A percentile compares a stretch with the other conserved stretches of the same genome.
These are phyloP conservation scores for Phalacrocorax aristotelis DNA, from an alignment of 2,113 vertebrate species.

Conservation along the genomic window DNA sequence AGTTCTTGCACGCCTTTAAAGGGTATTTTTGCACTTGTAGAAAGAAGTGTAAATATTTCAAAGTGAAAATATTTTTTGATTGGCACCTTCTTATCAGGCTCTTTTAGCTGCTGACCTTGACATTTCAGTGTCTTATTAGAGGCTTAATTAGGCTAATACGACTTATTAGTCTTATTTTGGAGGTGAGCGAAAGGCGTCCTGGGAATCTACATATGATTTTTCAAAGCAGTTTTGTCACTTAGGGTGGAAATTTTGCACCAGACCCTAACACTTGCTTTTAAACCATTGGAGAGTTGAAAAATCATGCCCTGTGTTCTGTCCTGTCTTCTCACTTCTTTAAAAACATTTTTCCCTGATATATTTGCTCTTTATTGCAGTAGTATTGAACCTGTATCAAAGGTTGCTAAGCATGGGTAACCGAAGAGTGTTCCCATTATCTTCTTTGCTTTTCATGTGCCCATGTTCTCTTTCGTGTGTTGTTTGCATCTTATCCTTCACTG, in stretches of 20 bases:
- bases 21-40: background rate
- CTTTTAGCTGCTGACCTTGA: background rate
- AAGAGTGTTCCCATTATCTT: background rate
- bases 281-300: background rate
- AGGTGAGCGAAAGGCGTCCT: background rate
- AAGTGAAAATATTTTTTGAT: background rate
- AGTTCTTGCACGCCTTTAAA: background rate
- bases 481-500: background rate
- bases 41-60: background rate
- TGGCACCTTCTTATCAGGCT: background rate
- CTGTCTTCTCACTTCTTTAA: background rate
- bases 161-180: background rate
- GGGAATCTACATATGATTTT: background rate
- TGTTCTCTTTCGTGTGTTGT: background rate
- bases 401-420: background rate
- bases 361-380: background rate
- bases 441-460: background rate
- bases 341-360: background rate
- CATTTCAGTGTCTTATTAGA: background rate
- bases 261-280: background rate
- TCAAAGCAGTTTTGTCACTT: background rate
- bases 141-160: too few relatives aligned
- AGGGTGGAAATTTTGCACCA: background rate
- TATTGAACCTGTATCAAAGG: background rate
- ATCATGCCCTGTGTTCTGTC: background rate